Base-by-base conservation (phyloP, 2,113 vertebrate genomes). In the Callorhinus ursinus region DNA sequence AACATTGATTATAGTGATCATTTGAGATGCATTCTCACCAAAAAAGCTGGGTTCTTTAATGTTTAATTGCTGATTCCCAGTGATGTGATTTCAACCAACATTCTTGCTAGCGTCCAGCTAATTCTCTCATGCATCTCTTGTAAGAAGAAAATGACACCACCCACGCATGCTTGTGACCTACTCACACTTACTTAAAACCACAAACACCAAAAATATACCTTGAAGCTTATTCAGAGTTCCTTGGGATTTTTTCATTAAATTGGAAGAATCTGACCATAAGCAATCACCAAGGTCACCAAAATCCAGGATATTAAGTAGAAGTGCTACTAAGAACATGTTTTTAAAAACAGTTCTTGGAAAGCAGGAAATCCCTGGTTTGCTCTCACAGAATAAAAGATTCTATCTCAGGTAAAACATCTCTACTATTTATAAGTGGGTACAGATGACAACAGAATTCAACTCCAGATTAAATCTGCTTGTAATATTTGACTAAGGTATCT, bases 391-490 rank as follows among this genome's bases (percentile, higher is more conserved):
- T 28, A 81, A 96, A 95, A 94, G 15, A 63, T 76, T 94, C 36
- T 84, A 90, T 79, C 72, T 96, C 83, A 93, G 82, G 39, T n/a
- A 93, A 96, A 92, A 67, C 26, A 94, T 67, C 39, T 91, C 36
- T 65, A 63, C n/a, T 90, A 92, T 57, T 94, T 90, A 96, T 42
- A 81, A 91, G 96, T n/a, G 42, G 91, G 33, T 87, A 42, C 31
- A 93, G 83, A 93, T 91, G 82, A 95, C 77, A 97, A 96, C n/a
- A 93, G 39, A 96, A 94, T 93, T 95, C 31, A 89, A 87, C 67
- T 96, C 77, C 89, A 95, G 72, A 74, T 94, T 94, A 97, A 95
- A 59, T 63, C 53, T 88, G 31, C 39, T 59, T 85, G 11, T 57
- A 91, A 42, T 63, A 92, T 97, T 91, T 96, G 77, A 95, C 49